Conservation (phyloP, 2,797 vertebrate species). For the Gadopsis bispinosus region DNA sequence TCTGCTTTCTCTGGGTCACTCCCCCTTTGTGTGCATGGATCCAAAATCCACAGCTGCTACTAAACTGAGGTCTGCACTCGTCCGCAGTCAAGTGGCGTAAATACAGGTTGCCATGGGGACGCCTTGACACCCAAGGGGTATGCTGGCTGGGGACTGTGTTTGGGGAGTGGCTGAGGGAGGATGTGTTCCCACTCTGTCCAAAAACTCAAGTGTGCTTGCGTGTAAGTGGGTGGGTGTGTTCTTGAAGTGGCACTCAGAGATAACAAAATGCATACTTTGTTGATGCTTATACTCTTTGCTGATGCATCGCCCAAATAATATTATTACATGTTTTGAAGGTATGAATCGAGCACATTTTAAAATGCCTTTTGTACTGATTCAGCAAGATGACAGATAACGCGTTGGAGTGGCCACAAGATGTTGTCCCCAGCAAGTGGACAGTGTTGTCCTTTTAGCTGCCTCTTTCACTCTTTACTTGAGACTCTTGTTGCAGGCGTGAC, state of each 20-base stretch:
- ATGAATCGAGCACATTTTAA: neutral
- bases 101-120: conserved; percentile 85
- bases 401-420: no score
- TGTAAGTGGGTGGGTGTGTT: conserved; percentile 21
- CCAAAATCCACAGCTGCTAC: conserved; percentile 70
- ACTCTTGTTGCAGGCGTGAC: no score
- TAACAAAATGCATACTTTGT: neutral
- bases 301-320: neutral
- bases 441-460: no score
- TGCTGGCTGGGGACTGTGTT: conserved; percentile 52
- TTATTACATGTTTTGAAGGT: neutral
- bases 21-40: conserved; percentile 38
- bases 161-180: conserved; percentile 45
- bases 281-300: neutral
- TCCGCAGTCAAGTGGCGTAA: conserved; percentile 74
- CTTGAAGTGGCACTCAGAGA: conserved; percentile 27
- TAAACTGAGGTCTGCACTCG: conserved; percentile 59
- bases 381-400: no score
- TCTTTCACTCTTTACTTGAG: no score
- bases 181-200: conserved; percentile 50
- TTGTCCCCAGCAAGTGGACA: no score
- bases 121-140: conserved; percentile 73
- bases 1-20: conserved; percentile 36
- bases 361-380: neutral
- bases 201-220: conserved; percentile 31